Base-by-base conservation (phyloP, 2,888 invertebrate genomes). In the Enoplolaimus lenunculus region DNA sequence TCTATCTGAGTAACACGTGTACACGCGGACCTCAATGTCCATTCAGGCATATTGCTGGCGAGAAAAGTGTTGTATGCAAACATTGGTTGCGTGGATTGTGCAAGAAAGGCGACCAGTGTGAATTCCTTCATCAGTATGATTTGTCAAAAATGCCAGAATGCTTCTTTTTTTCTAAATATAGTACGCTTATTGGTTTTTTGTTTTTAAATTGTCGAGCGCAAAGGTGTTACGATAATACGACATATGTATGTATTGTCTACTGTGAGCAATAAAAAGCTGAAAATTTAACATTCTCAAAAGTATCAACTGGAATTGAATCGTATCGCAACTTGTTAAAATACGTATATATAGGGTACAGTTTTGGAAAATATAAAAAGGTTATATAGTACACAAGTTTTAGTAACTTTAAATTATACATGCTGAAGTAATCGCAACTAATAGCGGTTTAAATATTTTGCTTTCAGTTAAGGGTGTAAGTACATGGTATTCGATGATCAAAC, bases 61-160 rank as follows among this genome's bases (percentile, higher is more conserved):
- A 99, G 80, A 86, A 95, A 76, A 93, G 95, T 0, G 93, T 99
- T 70, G 98, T 99, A 0, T 99, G 98, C 83, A 99, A 99, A 84
- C 98, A 99, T 85, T 99, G 98, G 98, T 86, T 99, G 7, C 85
- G 98, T 78, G 98, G 98, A 0, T 85, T 99, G 0, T 99, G 98
- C 81, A 99, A 99, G 83, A 99, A 99, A 82, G 98, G 98, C 1
- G 98, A 99, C 83, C 93, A 95, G 79, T 99, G 98, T 82, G 98
- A 99, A 85, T 99, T 99, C 82, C 85, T 99, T 31, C 98, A 99
- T 79, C 98, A 99, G 82, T 99, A 94, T 84, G 97, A 99, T 81
- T 94, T 99, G 93, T 90, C 93, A 7, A 99, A 98, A 84, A 99
- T 99, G 98, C 98, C 98, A 0, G 98, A 99, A 82, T 99, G 98